Conservation (phyloP, 2,113 vertebrate species). For the Zapus hudsonius region DNA sequence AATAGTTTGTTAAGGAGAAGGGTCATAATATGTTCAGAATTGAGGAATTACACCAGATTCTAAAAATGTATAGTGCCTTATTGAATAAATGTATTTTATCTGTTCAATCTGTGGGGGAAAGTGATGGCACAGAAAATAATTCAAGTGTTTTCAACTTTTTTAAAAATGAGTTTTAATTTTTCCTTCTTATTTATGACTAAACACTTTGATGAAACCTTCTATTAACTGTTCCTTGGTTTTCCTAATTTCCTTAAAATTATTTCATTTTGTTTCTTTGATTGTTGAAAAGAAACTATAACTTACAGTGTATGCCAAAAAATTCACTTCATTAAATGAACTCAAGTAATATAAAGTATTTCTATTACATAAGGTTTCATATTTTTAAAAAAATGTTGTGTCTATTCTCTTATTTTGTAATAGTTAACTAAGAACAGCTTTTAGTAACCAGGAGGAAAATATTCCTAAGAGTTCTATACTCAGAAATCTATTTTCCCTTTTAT, state of each 20-base stretch:
- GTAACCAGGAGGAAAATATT: neutral
- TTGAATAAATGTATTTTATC: constrained; percentile 18
- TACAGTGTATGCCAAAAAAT: constrained; percentile 6
- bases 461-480: neutral
- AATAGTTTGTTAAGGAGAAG: neutral
- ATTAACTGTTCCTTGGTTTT: neutral
- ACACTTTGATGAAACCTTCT: neutral
- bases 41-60: neutral
- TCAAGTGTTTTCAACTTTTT: neutral
- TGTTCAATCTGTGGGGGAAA: neutral
- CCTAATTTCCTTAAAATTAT: constrained; percentile 34
- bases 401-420: constrained; percentile 20
- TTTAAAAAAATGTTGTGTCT: neutral
- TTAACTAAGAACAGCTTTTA: constrained; percentile 10
- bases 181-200: neutral
- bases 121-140: neutral
- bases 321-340: constrained; percentile 25
- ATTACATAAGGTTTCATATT: constrained; percentile 20
- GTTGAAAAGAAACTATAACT: constrained; percentile 53
- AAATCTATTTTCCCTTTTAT: constrained; percentile 49
- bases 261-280: constrained; percentile 25
- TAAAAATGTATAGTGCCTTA: neutral
- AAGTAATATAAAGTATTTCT: constrained; percentile 20
- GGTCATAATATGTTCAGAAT: neutral
- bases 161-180: neutral